Conservation (phyloP, 2,888 invertebrate genomes). For the Tortricodes alternella region DNA sequence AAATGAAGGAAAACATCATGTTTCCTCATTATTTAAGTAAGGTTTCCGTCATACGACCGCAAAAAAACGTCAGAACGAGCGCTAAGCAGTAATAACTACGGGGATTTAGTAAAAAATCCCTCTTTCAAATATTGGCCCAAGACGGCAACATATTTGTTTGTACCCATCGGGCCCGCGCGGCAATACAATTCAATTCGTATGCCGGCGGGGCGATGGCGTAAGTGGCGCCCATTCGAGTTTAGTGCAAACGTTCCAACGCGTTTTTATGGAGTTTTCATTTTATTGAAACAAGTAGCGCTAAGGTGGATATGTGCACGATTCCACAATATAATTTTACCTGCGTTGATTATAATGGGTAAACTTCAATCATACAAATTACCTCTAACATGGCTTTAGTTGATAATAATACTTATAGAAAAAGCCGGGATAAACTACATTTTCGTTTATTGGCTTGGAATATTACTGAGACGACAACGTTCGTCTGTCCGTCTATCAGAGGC, state of each 20-base stretch:
- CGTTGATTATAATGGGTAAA: too few relatives aligned
- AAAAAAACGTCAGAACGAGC: background rate
- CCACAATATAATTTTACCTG: too few relatives aligned
- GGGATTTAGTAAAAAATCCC: conserved; percentile 8
- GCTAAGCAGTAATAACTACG: background rate
- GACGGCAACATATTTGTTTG: background rate
- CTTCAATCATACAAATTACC: too few relatives aligned
- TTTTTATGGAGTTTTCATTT: background rate
- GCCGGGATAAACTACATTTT: too few relatives aligned
- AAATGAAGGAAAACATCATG: background rate
- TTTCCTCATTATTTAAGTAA: background rate
- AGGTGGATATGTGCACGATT: background rate
- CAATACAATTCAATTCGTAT: conserved; percentile 1
- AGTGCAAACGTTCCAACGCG: background rate
- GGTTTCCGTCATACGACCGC: background rate
- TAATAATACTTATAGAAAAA: too few relatives aligned
- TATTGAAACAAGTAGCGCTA: background rate
- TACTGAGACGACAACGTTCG: too few relatives aligned
- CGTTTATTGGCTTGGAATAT: too few relatives aligned
- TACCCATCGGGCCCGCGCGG: background rate
- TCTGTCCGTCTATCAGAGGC: too few relatives aligned
- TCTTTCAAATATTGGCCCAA: conserved; percentile 2
- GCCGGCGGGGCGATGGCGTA: background rate
- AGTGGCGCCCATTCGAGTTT: background rate
- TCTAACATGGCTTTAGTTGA: too few relatives aligned